A percentile compares a stretch with the other conserved stretches of the same genome.
phyloP scores from a whole-genome alignment of 1,140 invertebrate genomes.

The Lysiphlebus fabarum region DNA sequence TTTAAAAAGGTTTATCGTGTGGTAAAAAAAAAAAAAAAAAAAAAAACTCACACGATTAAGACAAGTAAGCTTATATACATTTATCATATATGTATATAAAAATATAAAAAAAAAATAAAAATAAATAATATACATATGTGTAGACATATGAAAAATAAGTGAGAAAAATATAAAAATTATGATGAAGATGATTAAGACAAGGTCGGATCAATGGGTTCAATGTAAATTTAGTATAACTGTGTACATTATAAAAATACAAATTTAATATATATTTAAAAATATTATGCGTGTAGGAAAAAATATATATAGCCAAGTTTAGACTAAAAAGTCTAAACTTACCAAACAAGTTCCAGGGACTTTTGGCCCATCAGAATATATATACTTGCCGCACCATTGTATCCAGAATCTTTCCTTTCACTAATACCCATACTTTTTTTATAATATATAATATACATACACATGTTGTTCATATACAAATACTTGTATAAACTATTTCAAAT shows the following conservation, averaged over 20 bases:
- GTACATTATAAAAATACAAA: slow-evolving; percentile 10
- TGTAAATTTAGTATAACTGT: slow-evolving; percentile 20
- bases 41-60: slow-evolving; percentile 17
- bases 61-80: no score
- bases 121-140: neutral
- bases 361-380: neutral
- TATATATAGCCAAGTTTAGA: slow-evolving; percentile 27
- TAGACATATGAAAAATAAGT: neutral
- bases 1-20: slow-evolving; percentile 15
- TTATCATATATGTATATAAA: slow-evolving; percentile 5
- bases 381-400: slow-evolving; percentile 26
- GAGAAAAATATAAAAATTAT: slow-evolving; percentile 8
- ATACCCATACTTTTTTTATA: neutral
- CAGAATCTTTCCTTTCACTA: slow-evolving; percentile 23
- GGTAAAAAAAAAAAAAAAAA: no score
- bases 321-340: slow-evolving; percentile 44
- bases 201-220: slow-evolving; percentile 8
- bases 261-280: neutral
- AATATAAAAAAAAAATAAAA: neutral
- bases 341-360: slow-evolving; percentile 46
- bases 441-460: neutral
- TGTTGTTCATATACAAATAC: neutral
- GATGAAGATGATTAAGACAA: slow-evolving; percentile 15
- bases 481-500: neutral
- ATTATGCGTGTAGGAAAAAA: neutral